Percentiles rank a stretch among this genome's conserved stretches.
Evolutionary conservation across 2,888 invertebrate genomes (phyloP).

Genomic region (Apamea sordens): DNA sequence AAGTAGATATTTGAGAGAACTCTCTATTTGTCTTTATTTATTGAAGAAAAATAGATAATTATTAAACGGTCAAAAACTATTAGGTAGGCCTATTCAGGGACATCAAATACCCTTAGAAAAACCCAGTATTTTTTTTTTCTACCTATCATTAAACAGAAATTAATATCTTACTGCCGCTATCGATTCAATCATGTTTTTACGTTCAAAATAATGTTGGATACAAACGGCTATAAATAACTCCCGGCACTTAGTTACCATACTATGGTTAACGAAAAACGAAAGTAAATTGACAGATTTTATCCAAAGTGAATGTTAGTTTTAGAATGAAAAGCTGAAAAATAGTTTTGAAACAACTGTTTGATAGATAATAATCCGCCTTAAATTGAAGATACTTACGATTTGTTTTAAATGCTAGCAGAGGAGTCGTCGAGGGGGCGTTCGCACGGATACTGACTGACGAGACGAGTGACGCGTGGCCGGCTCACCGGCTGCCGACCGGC

Average conservation of each 20-base stretch:
- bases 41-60: background rate
- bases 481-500: constrained; percentile 32
- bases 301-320: background rate
- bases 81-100: too few species aligned
- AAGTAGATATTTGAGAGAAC: background rate
- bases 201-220: constrained; percentile 13
- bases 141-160: background rate
- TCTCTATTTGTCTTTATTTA: background rate
- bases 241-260: background rate
- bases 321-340: background rate
- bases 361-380: background rate
- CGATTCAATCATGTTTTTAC: constrained; percentile 9
- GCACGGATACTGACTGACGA: constrained; percentile 22
- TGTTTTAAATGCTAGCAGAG: constrained; percentile 12
- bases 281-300: background rate
- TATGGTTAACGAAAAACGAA: background rate
- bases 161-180: background rate
- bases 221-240: constrained; percentile 17
- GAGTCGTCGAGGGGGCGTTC: constrained; percentile 19
- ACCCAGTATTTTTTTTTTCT: background rate
- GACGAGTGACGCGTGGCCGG: background rate
- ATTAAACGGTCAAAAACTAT: background rate
- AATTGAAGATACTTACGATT: constrained; percentile 27
- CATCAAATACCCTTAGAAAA: background rate
- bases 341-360: background rate